Evolutionary conservation across 92 coral and sea anemone genomes (phyloP).

Genomic region (Phymanthus crucifer): DNA sequence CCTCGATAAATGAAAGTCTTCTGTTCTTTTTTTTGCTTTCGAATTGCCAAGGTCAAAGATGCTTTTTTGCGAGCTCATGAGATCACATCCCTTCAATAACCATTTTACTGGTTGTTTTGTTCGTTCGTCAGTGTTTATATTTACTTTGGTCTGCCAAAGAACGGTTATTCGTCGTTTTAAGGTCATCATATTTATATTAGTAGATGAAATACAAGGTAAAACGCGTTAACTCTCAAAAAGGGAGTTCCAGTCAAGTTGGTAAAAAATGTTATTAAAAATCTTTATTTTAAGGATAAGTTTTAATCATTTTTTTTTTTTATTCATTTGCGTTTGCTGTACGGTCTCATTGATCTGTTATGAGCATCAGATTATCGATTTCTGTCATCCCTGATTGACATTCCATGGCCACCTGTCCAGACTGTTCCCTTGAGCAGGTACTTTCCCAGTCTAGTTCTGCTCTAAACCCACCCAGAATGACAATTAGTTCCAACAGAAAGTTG

Average conservation of each 20-base stretch:
- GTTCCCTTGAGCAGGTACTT: neutral
- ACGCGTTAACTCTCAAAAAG: neutral
- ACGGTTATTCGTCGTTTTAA: neutral
- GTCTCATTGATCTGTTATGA: neutral
- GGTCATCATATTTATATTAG: constrained; percentile 4
- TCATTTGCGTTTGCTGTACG: neutral
- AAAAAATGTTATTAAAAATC: neutral
- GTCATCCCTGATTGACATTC: neutral
- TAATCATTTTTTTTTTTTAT: neutral
- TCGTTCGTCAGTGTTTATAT: constrained; percentile 32
- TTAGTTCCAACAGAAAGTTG: neutral
- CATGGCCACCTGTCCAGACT: neutral
- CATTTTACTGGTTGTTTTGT: neutral
- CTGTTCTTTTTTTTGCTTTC: no score
- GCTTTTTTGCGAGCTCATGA: neutral
- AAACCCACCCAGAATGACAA: neutral
- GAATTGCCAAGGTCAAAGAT: constrained; percentile 1
- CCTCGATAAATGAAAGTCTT: neutral
- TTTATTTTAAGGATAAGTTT: neutral
- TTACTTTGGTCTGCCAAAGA: constrained; percentile 9
- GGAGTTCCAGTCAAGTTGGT: no score
- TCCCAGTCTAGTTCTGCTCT: neutral
- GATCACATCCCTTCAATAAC: constrained; percentile 19
- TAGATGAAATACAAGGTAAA: neutral
- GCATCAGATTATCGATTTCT: neutral